Evolutionary conservation across 2,888 invertebrate genomes (phyloP), one percentile per base, ranked within the genome.

Genomic region (Adelphocoris suturalis): DNA sequence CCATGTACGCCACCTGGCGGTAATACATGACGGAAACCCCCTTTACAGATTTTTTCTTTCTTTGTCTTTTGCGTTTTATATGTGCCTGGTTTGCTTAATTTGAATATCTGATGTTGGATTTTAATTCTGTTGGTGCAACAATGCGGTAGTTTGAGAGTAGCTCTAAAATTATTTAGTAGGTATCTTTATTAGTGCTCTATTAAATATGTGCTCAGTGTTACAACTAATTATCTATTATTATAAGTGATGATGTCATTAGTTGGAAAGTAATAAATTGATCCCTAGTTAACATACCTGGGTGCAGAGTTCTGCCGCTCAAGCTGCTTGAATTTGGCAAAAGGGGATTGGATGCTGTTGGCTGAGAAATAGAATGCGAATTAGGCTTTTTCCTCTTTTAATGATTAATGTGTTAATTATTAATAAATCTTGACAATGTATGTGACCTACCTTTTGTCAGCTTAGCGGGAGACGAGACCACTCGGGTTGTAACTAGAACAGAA

Each of bases 271-370:
- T 93, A 75, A 19, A 11, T 23, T 68, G 57, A 57, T 57, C 16
- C 19, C 57, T 37, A 37, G 5, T 57, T 5, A 76, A 81, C 95
- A 96, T 95, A 97, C 97, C 96, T 97, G 94, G 97, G 96, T 93
- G 95, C 95, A 92, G 97, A 97, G 94, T 96, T 97, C 94, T 97
- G 97, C 93, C 96, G 96, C 94, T 98, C 98, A 94, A 98, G 95
- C 94, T 98, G 97, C 93, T 96, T 96, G 95, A 98, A 98, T 95
- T 97, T 98, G 93, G 97, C 96, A 94, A 98, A 97, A 91, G 98
- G 97, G 92, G 97, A 97, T 92, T 96, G 96, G 93, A 94, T 94
- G 93, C 95, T 95, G 92, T 94, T 94, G 93, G 96, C 95, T 95
- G 94, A 86, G 57, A 75, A 61, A 68, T 28, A 27, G 13, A 75